phyloP scores from a whole-genome alignment of 2,888 invertebrate species.

The Desoria tigrina region DNA sequence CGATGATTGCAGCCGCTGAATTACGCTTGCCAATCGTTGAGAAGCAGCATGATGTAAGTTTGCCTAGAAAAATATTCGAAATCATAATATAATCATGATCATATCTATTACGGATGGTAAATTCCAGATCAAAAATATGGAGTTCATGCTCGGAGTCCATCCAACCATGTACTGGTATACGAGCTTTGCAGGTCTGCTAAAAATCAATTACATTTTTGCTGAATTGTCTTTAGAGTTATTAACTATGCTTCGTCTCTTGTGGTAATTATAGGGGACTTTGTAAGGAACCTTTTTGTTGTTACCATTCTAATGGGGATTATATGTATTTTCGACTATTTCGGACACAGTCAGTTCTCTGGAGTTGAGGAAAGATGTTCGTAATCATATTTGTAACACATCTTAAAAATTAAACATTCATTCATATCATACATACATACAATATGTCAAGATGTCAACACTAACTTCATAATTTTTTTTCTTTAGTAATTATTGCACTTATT shows the following conservation, averaged over 20 bases:
- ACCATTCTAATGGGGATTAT: constrained; percentile 22
- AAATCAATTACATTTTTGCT: background rate
- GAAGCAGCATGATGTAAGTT: constrained; percentile 19
- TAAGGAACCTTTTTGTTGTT: constrained; percentile 14
- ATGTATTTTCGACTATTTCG: constrained; percentile 19
- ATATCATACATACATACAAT: no score
- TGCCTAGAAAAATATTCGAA: background rate
- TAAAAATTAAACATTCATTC: no score
- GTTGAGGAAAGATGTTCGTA: constrained; percentile 20
- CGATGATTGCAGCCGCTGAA: constrained; percentile 31
- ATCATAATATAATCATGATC: constrained; percentile 6
- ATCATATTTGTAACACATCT: background rate
- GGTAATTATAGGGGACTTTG: constrained; percentile 18
- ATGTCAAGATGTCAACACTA: no score
- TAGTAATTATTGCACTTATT: no score
- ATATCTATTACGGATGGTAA: constrained; percentile 2
- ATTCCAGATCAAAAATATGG: constrained; percentile 46
- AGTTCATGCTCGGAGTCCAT: constrained; percentile 57
- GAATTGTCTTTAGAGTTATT: no score
- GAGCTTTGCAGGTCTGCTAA: constrained; percentile 26
- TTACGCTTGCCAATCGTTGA: constrained; percentile 32
- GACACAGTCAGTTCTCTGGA: constrained; percentile 12
- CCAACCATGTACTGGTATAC: constrained; percentile 57
- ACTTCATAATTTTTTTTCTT: no score
- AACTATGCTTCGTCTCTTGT: no score